Percentiles rank a stretch among this genome's conserved stretches.
phyloP scores from a whole-genome alignment of 2,888 invertebrate species.

The Leptopterna dolabrata region DNA sequence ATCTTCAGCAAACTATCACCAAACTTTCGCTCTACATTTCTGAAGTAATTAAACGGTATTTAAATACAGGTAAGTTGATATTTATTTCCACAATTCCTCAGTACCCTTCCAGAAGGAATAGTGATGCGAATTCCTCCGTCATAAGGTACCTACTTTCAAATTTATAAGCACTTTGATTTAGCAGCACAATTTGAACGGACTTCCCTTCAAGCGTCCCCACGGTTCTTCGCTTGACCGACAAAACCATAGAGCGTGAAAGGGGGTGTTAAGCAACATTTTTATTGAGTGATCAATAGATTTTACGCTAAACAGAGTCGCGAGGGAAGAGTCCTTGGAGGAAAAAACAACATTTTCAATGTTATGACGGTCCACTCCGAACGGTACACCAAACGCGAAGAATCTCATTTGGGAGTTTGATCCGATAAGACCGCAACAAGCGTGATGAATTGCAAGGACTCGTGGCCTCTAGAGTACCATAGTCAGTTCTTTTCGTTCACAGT shows the following conservation, averaged over 20 bases:
- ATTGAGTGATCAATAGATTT: neutral
- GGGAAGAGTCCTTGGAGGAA: neutral
- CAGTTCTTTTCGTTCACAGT: neutral
- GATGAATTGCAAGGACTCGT: neutral
- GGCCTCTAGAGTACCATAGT: neutral
- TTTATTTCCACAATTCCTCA: too few relatives aligned
- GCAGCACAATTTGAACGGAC: neutral
- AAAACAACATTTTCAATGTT: neutral
- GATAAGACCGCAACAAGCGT: neutral
- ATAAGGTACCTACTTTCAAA: too few relatives aligned
- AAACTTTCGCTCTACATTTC: too few relatives aligned
- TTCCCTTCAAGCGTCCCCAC: neutral
- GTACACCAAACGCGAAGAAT: neutral
- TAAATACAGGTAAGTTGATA: too few relatives aligned
- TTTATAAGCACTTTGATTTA: too few relatives aligned
- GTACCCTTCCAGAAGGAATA: too few relatives aligned
- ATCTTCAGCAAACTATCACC: too few relatives aligned
- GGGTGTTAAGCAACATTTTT: neutral
- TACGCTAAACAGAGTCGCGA: neutral
- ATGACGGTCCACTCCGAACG: neutral
- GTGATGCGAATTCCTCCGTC: too few relatives aligned
- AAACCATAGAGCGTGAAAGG: neutral
- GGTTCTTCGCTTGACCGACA: neutral
- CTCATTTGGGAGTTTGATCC: neutral
- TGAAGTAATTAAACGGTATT: too few relatives aligned